A percentile compares a stretch with the other conserved stretches of the same genome.
Conservation (phyloP, 2,113 vertebrate genomes). For the Thomomys bottae region DNA sequence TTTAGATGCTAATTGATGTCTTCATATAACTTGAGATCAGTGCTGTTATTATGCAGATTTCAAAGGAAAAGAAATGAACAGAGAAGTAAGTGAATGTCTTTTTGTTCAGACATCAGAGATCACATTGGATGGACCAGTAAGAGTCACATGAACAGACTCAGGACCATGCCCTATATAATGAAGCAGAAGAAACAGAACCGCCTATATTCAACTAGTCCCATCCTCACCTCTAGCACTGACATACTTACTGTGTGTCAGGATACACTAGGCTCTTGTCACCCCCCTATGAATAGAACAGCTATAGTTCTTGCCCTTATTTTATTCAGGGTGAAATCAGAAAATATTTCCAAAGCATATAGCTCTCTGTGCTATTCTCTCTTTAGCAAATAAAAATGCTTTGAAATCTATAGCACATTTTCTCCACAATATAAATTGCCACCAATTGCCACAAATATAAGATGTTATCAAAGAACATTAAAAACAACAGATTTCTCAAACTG, state of each 20-base stretch:
- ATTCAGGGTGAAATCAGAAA: background rate
- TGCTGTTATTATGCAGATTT: background rate
- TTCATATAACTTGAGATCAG: background rate
- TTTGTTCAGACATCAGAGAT: background rate
- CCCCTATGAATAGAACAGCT: background rate
- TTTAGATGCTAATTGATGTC: background rate
- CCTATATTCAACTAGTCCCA: background rate
- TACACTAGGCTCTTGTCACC: background rate
- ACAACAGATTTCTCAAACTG: background rate
- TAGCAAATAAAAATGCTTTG: background rate
- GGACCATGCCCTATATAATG: background rate
- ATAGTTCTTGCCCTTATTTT: background rate
- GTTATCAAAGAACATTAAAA: background rate
- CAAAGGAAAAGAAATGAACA: background rate
- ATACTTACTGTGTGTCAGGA: background rate
- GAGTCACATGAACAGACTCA: background rate
- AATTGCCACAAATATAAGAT: constrained; percentile 23
- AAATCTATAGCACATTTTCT: background rate
- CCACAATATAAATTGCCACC: background rate
- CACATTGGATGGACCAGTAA: background rate
- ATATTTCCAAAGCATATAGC: background rate
- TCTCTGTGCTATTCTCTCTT: background rate
- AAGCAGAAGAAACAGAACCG: background rate
- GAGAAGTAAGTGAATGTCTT: background rate
- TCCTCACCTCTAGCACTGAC: background rate